A percentile compares a stretch with the other conserved stretches of the same genome.
These are phyloP conservation scores for Apteryx owenii DNA, from an alignment of 2,113 vertebrate species.

Conservation along the genomic window DNA sequence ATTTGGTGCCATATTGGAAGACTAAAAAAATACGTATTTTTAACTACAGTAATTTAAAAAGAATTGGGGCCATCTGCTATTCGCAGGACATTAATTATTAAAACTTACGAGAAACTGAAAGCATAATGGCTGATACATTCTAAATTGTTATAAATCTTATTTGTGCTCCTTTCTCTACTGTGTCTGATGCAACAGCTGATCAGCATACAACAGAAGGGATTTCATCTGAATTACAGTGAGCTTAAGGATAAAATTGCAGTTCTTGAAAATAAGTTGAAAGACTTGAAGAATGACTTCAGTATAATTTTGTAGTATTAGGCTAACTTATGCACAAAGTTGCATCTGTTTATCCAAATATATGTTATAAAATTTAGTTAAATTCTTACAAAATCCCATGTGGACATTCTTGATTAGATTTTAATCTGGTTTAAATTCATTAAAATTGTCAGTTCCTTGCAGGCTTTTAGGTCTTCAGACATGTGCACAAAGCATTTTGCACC, in stretches of 20 bases:
- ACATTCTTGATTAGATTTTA: slow-evolving; percentile 18
- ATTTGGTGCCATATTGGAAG: not conserved
- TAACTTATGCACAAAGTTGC: not conserved
- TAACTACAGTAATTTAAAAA: slow-evolving; percentile 22
- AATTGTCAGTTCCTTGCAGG: not conserved
- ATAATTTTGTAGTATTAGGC: not conserved
- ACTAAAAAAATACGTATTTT: not conserved
- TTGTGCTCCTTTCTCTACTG: not conserved
- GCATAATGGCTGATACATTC: not conserved
- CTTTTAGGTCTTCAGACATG: not conserved
- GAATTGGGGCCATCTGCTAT: slow-evolving; percentile 33
- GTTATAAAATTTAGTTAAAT: slow-evolving; percentile 8
- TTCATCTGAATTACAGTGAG: not conserved
- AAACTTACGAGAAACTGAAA: slow-evolving; percentile 5
- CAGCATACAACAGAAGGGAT: not conserved
- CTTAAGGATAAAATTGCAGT: not conserved
- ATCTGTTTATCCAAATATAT: not conserved
- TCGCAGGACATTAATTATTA: slow-evolving; percentile 55
- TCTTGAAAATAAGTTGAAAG: not conserved
- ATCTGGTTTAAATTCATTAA: not conserved
- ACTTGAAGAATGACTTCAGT: not conserved
- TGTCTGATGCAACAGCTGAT: not conserved
- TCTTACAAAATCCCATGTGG: not conserved
- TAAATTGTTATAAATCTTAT: not conserved
- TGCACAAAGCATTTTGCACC: not conserved